Evolutionary conservation across 2,113 vertebrate species (phyloP).

Genomic region (Phyllopteryx taeniolatus): DNA sequence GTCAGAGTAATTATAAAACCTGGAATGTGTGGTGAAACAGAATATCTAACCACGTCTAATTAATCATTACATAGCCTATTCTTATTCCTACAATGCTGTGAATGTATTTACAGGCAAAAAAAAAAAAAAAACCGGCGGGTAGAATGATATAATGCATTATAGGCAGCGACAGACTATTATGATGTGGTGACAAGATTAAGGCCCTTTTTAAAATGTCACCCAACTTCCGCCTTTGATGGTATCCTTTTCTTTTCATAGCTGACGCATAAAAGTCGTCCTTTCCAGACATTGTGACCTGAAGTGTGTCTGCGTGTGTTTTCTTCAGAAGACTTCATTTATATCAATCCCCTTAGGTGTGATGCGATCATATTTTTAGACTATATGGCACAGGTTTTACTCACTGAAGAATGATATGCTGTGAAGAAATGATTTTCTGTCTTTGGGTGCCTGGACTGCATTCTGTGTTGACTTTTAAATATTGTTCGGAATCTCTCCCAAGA

Average conservation of each 20-base stretch:
- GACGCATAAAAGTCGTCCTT: constrained; percentile 30
- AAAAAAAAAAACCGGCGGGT: constrained; percentile 14
- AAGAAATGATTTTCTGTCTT: neutral
- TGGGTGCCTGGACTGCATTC: neutral
- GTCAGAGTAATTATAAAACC: constrained; percentile 27
- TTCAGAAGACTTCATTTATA: constrained; percentile 35
- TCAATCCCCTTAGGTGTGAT: constrained; percentile 30
- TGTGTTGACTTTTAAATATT: constrained; percentile 6
- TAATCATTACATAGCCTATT: neutral
- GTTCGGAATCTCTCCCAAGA: neutral
- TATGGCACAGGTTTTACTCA: constrained; percentile 8
- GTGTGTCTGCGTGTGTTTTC: constrained; percentile 30
- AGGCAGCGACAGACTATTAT: constrained; percentile 38
- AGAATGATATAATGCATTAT: constrained; percentile 31
- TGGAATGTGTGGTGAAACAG: constrained; percentile 14
- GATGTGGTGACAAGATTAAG: constrained; percentile 54
- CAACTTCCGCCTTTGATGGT: constrained; percentile 51
- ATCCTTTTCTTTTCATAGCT: constrained; percentile 34
- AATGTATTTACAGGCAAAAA: constrained; percentile 11
- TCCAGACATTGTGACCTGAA: constrained; percentile 2
- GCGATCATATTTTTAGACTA: constrained; percentile 27
- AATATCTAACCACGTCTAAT: constrained; percentile 24
- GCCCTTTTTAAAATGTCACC: constrained; percentile 36
- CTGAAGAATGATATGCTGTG: neutral
- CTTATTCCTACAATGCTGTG: constrained; percentile 2